phyloP scores from a whole-genome alignment of 2,113 vertebrate genomes.

The Tauraco erythrolophus region DNA sequence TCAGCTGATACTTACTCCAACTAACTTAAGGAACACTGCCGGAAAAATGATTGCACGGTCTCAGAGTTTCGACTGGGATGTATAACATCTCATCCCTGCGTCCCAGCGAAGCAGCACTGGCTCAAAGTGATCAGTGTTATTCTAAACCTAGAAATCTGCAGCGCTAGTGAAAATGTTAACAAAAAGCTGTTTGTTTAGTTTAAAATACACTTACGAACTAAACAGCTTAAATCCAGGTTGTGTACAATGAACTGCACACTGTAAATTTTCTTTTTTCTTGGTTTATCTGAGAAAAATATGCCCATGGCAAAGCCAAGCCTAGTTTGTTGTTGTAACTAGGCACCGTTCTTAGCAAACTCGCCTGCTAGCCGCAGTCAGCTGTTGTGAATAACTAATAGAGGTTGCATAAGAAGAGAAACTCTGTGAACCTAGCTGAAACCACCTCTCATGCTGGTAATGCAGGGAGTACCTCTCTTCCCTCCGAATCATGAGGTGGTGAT shows the following conservation, averaged over 20 bases:
- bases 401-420: slow-evolving; percentile 29
- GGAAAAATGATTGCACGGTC: neutral
- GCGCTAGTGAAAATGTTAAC: neutral
- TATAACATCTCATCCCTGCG: neutral
- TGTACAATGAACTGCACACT: neutral
- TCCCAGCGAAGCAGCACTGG: neutral
- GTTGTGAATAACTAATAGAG: neutral
- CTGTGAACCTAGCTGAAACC: neutral
- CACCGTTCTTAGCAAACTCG: neutral
- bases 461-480: neutral
- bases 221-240: slow-evolving; percentile 23
- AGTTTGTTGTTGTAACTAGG: slow-evolving; percentile 29
- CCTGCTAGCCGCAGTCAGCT: neutral
- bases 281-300: slow-evolving; percentile 18
- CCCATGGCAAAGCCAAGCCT: neutral
- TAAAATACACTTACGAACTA: slow-evolving; percentile 14
- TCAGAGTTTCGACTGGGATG: neutral
- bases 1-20: neutral
- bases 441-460: neutral
- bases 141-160: slow-evolving; percentile 35
- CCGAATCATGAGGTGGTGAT: neutral
- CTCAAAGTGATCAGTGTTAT: neutral
- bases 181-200: slow-evolving; percentile 49
- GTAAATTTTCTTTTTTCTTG: neutral
- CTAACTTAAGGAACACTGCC: neutral